These are phyloP conservation scores for Lamellibrachia satsuma DNA, from an alignment of 2,888 invertebrate genomes.

Conservation along the genomic window DNA sequence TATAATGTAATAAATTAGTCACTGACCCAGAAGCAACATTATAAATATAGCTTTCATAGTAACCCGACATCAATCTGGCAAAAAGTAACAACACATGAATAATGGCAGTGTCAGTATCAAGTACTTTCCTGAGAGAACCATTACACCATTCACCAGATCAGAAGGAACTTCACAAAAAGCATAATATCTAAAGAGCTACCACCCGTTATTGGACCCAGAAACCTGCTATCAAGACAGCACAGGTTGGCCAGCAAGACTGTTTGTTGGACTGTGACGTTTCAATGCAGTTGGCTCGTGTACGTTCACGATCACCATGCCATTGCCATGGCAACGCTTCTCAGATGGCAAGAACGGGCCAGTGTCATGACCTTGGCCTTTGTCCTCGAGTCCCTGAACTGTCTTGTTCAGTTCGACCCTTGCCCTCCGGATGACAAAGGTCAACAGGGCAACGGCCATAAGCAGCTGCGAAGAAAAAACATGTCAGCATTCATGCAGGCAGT, in stretches of 20 bases:
- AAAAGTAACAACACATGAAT: not conserved
- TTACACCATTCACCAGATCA: not conserved
- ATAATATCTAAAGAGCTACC: not conserved
- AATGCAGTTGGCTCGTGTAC: not conserved
- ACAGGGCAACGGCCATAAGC: conserved; percentile 30
- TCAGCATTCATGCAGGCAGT: not conserved
- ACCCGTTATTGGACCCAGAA: not conserved
- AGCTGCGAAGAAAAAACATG: conserved; percentile 27
- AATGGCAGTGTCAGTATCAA: not conserved
- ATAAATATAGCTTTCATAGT: not conserved
- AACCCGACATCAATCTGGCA: not conserved
- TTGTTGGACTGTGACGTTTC: conserved; percentile 24
- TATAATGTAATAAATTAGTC: not conserved
- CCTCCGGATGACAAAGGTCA: conserved; percentile 31
- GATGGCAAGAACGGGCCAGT: not conserved
- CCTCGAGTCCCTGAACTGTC: conserved; percentile 24
- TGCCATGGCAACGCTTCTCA: not conserved
- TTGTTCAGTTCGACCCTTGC: conserved; percentile 33
- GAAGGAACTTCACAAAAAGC: not conserved
- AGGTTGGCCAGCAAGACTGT: conserved; percentile 18
- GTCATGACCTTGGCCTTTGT: conserved; percentile 7
- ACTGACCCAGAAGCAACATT: not conserved
- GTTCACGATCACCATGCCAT: not conserved
- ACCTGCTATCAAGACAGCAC: not conserved
- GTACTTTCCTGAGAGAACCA: not conserved